phyloP scores from a whole-genome alignment of 92 coral and sea anemone genomes.

The Epizoanthus illoricatus region DNA sequence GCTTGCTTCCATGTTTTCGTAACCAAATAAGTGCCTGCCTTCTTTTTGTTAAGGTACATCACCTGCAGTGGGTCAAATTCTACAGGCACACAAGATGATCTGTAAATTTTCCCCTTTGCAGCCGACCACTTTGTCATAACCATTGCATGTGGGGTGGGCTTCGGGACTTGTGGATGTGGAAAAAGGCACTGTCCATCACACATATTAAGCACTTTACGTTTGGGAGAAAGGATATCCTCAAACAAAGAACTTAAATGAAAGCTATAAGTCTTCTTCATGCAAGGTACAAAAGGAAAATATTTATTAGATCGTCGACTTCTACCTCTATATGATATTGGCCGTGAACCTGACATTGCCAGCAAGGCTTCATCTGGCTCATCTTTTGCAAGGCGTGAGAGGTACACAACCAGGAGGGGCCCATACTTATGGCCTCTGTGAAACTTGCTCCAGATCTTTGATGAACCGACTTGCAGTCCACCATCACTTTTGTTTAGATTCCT shows the following conservation, averaged over 20 bases:
- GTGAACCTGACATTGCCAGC: too few relatives aligned
- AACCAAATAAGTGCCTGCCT: background rate
- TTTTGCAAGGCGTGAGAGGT: background rate
- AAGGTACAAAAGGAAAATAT: background rate
- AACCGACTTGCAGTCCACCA: background rate
- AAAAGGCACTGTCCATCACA: conserved; percentile 15
- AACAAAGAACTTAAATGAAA: background rate
- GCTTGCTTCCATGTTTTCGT: conserved; percentile 7
- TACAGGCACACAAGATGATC: conserved; percentile 13
- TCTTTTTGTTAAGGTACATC: background rate
- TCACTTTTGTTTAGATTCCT: background rate
- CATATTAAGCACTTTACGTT: background rate
- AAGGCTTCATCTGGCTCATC: conserved; percentile 3
- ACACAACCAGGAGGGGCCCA: conserved; percentile 21
- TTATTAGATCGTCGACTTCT: conserved; percentile 1
- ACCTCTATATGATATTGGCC: too few relatives aligned
- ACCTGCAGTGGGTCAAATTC: background rate
- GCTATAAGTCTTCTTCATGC: background rate
- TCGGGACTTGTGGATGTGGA: background rate
- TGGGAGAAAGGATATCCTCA: conserved; percentile 1
- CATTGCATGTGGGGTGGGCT: conserved; percentile 6
- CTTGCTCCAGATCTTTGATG: background rate
- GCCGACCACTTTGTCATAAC: background rate
- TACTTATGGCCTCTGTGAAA: conserved; percentile 3
- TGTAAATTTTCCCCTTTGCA: background rate